Evolutionary conservation across 2,113 vertebrate genomes (phyloP), one percentile per base, ranked within the genome.

Genomic region (Aramus guarauna): DNA sequence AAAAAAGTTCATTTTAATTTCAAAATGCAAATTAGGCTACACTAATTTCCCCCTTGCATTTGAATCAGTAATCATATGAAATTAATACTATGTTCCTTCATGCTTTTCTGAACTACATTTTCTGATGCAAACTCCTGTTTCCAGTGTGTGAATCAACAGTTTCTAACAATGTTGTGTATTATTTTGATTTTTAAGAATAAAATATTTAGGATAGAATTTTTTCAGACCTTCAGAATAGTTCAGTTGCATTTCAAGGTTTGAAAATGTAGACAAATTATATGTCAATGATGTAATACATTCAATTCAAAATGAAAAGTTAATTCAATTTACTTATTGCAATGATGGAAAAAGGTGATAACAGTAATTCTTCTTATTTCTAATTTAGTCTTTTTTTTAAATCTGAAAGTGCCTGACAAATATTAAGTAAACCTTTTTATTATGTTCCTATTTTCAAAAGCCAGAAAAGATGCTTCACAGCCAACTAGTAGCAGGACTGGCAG

Each of bases 1-100:
- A 96, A 96, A 96, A 92, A 93, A 62, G 91, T 96, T 96, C 66
- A 81, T 95, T 97, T 98, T 97, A 6, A 92, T 92, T 97, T 97
- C 52, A 96, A 97, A 97, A 96, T 97, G 85, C 68, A 98, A 93
- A 97, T 97, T 93, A 97, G 17, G 26, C 55, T 75, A 89, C 73
- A 92, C 37, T 45, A 5, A 93, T 97, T 96, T 95, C 78, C 71
- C 90, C 34, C 50, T 91, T 96, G 85, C 27, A 34, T 93, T 90
- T 95, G 86, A 97, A 91, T 94, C 85, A 91, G 78, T 96, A 97
- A 98, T 97, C 92, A 95, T 75, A 87, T 58, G 79, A 96, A 97
- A 97, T 92, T 90, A 94, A 94, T 83, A 73, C 13, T 52, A 5
- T 48, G 27, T 84, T 94, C 72, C 68, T 96, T 92, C 80, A 86